Base-by-base conservation (phyloP, 1,140 invertebrate species). In the Colletes gigas region DNA sequence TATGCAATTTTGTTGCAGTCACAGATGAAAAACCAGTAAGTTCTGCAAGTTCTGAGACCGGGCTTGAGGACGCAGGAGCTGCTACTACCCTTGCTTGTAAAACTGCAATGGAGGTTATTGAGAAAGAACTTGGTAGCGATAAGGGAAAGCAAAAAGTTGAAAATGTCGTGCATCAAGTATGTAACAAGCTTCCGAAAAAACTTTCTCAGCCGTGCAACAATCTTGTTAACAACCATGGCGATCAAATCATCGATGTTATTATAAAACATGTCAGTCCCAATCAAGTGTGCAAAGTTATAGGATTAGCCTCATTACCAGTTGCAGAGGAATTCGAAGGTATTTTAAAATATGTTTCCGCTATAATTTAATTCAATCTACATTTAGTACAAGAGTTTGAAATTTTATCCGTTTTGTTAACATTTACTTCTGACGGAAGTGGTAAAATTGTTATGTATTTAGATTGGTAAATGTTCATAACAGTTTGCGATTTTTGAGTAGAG, bases 161-260 rank as follows among this genome's bases (percentile, higher is more conserved):
- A 91, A 90, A 94, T 3, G 92, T 95, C 15, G 94, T 98, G 2
- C 95, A 96, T 74, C 90, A 91, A n/a, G 93, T 97, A 9, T 99
- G 98, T 92, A 94, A 94, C 54, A 89, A 94, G 57, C 89, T 98
- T 91, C 98, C 98, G 0, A 94, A 94, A 78, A 94, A 95, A 0
- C 89, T 97, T 1, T 91, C 92, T 12, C 85, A 93, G 6, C 93
- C 97, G 73, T 99, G 98, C 90, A 94, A 96, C 67, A 87, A 95
- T 54, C 98, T 98, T 90, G 95, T 99, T 6, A 93, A 96, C 57
- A 93, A 97, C 86, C 98, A 99, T 93, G 96, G 95, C 4, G 95
- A 97, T 81, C 88, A 95, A 0, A 94, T 98, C 21, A 96, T 99
- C 76, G 93, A 95, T 15, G 90, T 98, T 72, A 89, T 99, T 10